Base-by-base conservation (phyloP, 2,888 invertebrate genomes). In the Pseudococcus longispinus region DNA sequence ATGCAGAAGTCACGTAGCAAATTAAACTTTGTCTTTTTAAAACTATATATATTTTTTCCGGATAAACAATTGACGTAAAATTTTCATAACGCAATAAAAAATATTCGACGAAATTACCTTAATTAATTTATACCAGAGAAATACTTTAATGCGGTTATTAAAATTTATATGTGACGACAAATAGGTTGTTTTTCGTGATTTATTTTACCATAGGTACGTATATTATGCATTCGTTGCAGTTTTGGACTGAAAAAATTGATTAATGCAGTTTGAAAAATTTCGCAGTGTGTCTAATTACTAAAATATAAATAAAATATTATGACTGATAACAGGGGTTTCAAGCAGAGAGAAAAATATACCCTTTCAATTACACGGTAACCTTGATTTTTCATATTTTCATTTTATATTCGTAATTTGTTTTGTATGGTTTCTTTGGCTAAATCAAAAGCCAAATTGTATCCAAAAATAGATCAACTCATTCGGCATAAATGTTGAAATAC, bases 1-100 rank as follows among this genome's bases (percentile, higher is more conserved):
- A 80, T 80, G 42, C 42, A 80, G 32, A 80, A 80, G 77, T 80
- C 77, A 80, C 77, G 77, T 80, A 80, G 42, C 42, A 42, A 80
- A 80, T 80, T 80, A 80, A 74, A 80, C 77, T 80, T 42, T 20
- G 77, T 80, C 32, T 80, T 80, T 42, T 80, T 80, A 20, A 42
- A 42, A 80, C 23, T 80, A 80, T 20, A 20, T 42, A 42, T 18
- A 42, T 80, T 80, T 80, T 42, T 26, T 18, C 42, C 13, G 11
- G 42, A 4, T 74, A 74, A 80, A 80, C 37, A 80, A 20, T 80
- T 42, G 42, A n/a, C n/a, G 42, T 80, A 20, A 80, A 42, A 74
- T 74, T 74, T 74, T 74, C 74, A 29, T 74, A 15, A 74, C 11
- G 23, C 13, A 13, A 2, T 60, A 11, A 60, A 60, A 11, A 60